Evolutionary conservation across 2,113 vertebrate species (phyloP).

Genomic region (Paramisgurnus dabryanus): DNA sequence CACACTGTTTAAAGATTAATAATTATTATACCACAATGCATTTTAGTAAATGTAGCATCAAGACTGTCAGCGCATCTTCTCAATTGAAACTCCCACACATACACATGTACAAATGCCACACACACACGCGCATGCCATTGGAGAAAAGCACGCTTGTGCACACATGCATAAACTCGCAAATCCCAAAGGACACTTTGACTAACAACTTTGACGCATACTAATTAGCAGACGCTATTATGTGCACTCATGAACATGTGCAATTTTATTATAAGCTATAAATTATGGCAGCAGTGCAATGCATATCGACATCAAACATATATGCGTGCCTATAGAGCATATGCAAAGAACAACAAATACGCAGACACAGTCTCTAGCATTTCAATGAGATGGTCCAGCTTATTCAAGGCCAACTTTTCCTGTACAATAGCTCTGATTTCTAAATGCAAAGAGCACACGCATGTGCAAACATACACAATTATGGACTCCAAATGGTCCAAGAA

Average conservation of each 20-base stretch:
- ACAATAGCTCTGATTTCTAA: constrained; percentile 24
- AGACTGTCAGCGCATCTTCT: not conserved
- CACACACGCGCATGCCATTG: constrained; percentile 8
- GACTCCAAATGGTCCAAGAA: not conserved
- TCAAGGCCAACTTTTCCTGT: constrained; percentile 28
- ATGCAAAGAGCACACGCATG: constrained; percentile 20
- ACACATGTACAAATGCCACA: not conserved
- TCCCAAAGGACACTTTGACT: constrained; percentile 4
- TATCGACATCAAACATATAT: not conserved
- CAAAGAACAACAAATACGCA: not conserved
- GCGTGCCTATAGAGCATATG: not conserved
- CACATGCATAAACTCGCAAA: constrained; percentile 17
- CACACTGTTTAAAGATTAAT: constrained; percentile 41
- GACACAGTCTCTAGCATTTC: constrained; percentile 20
- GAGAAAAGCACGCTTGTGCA: constrained; percentile 1
- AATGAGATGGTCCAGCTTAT: constrained; percentile 5
- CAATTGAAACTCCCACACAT: constrained; percentile 1
- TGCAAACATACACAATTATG: not conserved
- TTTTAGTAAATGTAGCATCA: constrained; percentile 13
- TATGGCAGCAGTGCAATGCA: not conserved
- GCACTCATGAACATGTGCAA: not conserved
- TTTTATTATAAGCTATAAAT: constrained; percentile 1
- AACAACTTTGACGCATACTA: constrained; percentile 14
- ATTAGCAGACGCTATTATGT: constrained; percentile 1
- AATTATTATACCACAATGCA: constrained; percentile 37